phyloP scores from a whole-genome alignment of 2,888 invertebrate species.

The Morpho achilles region DNA sequence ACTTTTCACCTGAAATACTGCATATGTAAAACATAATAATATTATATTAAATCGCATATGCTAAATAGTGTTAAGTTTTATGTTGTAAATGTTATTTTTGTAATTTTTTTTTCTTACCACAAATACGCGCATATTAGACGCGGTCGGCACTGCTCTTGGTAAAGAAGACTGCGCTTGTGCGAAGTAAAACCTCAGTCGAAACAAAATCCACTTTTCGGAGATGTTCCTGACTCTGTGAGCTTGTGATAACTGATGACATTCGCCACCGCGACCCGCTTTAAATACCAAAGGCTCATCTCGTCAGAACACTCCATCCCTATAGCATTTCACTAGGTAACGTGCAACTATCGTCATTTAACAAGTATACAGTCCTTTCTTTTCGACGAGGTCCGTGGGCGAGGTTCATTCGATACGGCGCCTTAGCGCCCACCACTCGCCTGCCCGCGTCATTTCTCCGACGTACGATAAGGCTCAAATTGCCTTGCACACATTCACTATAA shows the following conservation, averaged over 20 bases:
- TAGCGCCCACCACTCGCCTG: constrained; percentile 53
- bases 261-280: constrained; percentile 71
- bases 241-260: constrained; percentile 76
- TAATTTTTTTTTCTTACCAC: constrained; percentile 56
- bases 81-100: background rate
- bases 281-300: constrained; percentile 76
- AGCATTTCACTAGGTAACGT: constrained; percentile 72
- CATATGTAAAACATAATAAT: constrained; percentile 28
- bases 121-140: constrained; percentile 70
- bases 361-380: constrained; percentile 75
- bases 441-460: constrained; percentile 30
- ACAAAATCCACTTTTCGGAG: constrained; percentile 56
- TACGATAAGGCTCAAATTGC: constrained; percentile 41
- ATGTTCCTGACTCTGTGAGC: constrained; percentile 66
- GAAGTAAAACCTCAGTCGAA: constrained; percentile 36
- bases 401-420: constrained; percentile 66
- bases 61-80: constrained; percentile 41
- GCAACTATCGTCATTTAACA: constrained; percentile 75
- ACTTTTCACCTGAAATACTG: constrained; percentile 37
- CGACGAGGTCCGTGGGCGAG: constrained; percentile 52
- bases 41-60: constrained; percentile 47
- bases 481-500: constrained; percentile 27
- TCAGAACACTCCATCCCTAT: constrained; percentile 75
- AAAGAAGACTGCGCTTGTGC: constrained; percentile 44
- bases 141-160: constrained; percentile 41